phyloP scores from a whole-genome alignment of 2,888 invertebrate species.

The Cristatella mucedo region DNA sequence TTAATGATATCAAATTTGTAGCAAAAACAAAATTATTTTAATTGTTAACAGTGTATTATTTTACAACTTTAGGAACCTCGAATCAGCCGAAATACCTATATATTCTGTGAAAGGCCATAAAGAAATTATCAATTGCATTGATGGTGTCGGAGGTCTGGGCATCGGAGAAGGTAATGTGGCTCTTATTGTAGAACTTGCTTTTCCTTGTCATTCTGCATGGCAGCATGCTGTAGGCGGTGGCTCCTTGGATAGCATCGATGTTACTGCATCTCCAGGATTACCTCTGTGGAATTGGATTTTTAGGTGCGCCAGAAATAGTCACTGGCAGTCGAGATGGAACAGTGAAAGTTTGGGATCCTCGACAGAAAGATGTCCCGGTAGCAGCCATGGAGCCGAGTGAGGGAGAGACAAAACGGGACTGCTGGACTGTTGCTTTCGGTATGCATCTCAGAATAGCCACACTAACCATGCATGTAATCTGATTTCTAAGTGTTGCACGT shows the following conservation, averaged over 20 bases:
- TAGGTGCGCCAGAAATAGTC: conserved; percentile 74
- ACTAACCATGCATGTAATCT: too few species aligned
- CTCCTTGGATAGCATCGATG: too few species aligned
- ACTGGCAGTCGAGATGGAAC: conserved; percentile 84
- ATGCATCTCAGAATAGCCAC: too few species aligned
- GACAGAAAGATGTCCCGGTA: conserved; percentile 73
- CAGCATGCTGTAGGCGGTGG: too few species aligned
- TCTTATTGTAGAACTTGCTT: too few species aligned
- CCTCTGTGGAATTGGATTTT: too few species aligned
- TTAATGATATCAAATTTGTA: neutral
- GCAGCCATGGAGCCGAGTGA: conserved; percentile 68
- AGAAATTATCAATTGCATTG: conserved; percentile 74
- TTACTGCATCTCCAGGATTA: too few species aligned
- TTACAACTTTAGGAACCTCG: conserved; percentile 30
- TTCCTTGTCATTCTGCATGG: too few species aligned
- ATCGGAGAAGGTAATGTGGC: conserved; percentile 51
- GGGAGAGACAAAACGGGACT: conserved; percentile 53
- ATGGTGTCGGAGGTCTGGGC: conserved; percentile 69
- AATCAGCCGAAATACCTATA: conserved; percentile 24
- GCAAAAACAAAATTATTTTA: neutral
- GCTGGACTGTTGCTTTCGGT: conserved; percentile 82
- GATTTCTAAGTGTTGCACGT: too few species aligned
- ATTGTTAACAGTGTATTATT: neutral
- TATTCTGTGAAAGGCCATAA: conserved; percentile 65
- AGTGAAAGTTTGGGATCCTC: conserved; percentile 86